These are phyloP conservation scores for Acipenser oxyrinchus DNA, from an alignment of 2,797 vertebrate genomes.

Conservation along the genomic window DNA sequence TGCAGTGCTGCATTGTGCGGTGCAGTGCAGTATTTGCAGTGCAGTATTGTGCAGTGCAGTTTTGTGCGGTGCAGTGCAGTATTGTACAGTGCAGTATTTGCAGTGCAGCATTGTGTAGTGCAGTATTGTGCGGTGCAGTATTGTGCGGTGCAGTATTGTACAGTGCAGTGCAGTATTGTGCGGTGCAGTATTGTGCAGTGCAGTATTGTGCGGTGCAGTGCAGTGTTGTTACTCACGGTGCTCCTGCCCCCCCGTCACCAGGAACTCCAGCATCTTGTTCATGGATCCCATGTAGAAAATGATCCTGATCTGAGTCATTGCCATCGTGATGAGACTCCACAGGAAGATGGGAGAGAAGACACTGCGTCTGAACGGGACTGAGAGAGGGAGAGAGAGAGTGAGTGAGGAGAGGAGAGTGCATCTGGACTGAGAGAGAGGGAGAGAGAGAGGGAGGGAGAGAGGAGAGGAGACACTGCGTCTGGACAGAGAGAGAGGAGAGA, in stretches of 20 bases:
- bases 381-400: conserved; percentile 33
- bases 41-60: too few relatives aligned
- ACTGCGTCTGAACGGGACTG: conserved; percentile 61
- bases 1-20: too few relatives aligned
- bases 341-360: conserved; percentile 81
- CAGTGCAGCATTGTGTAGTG: too few relatives aligned
- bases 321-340: conserved; percentile 86
- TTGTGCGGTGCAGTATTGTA: too few relatives aligned
- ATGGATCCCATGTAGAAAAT: conserved; percentile 90
- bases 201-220: too few relatives aligned
- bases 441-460: conserved; percentile 5
- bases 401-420: too few relatives aligned
- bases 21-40: too few relatives aligned
- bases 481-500: not conserved
- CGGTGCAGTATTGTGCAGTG: too few relatives aligned
- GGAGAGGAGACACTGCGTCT: conserved; percentile 2
- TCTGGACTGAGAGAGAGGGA: conserved; percentile 4
- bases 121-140: too few relatives aligned
- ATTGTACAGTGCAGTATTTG: too few relatives aligned
- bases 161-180: too few relatives aligned
- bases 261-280: conserved; percentile 84
- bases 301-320: conserved; percentile 78
- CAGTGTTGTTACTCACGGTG: conserved; percentile 53
- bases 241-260: conserved; percentile 47
- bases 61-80: too few relatives aligned